Conservation (phyloP, 2,888 invertebrate genomes). For the Rhabditophanes sp. region DNA sequence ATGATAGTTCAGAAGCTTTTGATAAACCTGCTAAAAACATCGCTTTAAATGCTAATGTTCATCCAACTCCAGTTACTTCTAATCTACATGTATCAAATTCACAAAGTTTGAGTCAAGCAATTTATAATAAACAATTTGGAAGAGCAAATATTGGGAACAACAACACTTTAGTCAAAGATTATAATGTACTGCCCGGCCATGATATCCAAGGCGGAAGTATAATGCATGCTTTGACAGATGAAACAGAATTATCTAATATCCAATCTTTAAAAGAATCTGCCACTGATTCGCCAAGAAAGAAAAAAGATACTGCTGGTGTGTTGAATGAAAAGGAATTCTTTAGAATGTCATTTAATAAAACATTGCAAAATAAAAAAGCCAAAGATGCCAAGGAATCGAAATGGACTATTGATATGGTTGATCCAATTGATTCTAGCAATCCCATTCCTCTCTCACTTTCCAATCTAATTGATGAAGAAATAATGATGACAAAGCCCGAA, state of each 20-base stretch:
- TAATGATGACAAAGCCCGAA: slow-evolving; percentile 1
- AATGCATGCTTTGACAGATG: no score
- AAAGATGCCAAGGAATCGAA: slow-evolving; percentile 5
- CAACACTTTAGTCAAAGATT: no score
- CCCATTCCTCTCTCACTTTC: no score
- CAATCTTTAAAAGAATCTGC: no score
- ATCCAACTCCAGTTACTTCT: not conserved
- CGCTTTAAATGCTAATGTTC: not conserved
- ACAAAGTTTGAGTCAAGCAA: no score
- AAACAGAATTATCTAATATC: no score
- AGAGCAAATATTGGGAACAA: no score
- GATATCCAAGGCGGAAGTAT: no score
- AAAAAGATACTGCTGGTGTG: slow-evolving; percentile 11
- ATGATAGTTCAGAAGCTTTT: slow-evolving; percentile 28
- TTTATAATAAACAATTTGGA: no score
- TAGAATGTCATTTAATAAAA: slow-evolving; percentile 37
- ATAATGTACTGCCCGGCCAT: no score
- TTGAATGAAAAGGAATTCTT: slow-evolving; percentile 30
- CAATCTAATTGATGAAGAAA: slow-evolving; percentile 1
- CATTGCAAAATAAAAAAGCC: slow-evolving; percentile 11
- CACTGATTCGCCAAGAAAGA: no score
- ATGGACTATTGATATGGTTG: not conserved
- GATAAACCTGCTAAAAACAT: slow-evolving; percentile 1
- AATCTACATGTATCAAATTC: not conserved
- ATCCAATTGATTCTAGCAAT: no score